phyloP scores from a whole-genome alignment of 2,113 vertebrate genomes.

The Myrmecobius fasciatus region DNA sequence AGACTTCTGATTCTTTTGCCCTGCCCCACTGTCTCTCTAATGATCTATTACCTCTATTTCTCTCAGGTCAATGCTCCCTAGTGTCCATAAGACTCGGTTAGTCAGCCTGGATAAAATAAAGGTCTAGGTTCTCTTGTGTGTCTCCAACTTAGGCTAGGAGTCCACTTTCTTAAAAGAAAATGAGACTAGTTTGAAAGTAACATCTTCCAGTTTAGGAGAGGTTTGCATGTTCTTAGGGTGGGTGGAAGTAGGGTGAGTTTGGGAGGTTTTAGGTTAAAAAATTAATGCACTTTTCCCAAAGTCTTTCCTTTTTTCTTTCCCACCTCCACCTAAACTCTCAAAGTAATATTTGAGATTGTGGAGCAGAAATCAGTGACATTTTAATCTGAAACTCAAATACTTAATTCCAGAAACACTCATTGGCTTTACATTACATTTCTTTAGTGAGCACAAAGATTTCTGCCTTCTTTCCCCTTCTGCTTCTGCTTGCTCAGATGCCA shows the following conservation, averaged over 20 bases:
- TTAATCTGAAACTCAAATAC: conserved; percentile 60
- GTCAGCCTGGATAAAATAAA: neutral
- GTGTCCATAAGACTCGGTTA: neutral
- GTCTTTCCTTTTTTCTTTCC: neutral
- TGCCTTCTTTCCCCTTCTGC: conserved; percentile 26
- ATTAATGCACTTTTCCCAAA: neutral
- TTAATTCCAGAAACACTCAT: conserved; percentile 54
- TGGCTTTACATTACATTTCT: conserved; percentile 28
- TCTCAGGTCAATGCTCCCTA: neutral
- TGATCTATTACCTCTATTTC: neutral
- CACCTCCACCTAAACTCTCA: conserved; percentile 14
- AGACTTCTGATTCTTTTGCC: neutral
- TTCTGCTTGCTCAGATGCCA: neutral
- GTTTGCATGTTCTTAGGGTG: neutral
- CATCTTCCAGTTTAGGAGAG: neutral
- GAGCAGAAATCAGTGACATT: conserved; percentile 49
- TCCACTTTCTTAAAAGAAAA: no score
- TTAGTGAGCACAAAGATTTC: neutral
- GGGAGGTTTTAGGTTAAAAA: neutral
- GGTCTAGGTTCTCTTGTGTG: neutral
- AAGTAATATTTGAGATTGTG: neutral
- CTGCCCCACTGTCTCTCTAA: neutral
- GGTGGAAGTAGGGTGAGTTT: no score
- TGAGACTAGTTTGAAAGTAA: neutral
- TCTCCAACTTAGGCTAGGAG: neutral